Evolutionary conservation across 1,140 invertebrate genomes (phyloP).

Genomic region (Protaetia brevitarsis): DNA sequence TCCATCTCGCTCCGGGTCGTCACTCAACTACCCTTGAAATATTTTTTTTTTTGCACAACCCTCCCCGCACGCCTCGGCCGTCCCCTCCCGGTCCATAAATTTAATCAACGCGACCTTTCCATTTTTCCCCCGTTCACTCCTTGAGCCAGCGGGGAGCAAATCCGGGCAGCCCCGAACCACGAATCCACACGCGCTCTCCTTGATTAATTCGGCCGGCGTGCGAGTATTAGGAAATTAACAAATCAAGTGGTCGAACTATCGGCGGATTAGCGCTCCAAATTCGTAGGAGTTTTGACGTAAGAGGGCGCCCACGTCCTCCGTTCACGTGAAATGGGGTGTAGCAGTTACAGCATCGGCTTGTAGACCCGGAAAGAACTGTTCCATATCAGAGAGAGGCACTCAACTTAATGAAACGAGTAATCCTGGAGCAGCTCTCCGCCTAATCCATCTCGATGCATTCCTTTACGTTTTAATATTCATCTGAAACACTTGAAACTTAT

Average conservation of each 20-base stretch:
- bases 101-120: too few relatives aligned
- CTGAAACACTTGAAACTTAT: constrained; percentile 40
- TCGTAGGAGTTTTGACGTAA: constrained; percentile 2
- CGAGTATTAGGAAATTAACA: not conserved
- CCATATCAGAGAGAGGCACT: constrained; percentile 47
- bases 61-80: too few relatives aligned
- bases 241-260: not conserved
- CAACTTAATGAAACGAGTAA: constrained; percentile 50
- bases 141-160: too few relatives aligned
- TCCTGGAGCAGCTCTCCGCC: constrained; percentile 46
- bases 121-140: too few relatives aligned
- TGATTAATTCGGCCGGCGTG: not conserved
- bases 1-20: too few relatives aligned
- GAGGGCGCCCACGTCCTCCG: not conserved
- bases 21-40: too few relatives aligned
- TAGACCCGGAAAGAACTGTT: constrained; percentile 41
- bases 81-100: too few relatives aligned
- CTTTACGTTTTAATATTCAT: constrained; percentile 49
- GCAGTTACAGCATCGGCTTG: constrained; percentile 32
- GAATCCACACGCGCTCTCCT: too few relatives aligned
- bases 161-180: too few relatives aligned
- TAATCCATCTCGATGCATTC: constrained; percentile 49
- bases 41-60: too few relatives aligned
- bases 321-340: constrained; percentile 44
- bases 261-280: not conserved